Percentiles rank a stretch among this genome's conserved stretches.
Evolutionary conservation across 2,888 invertebrate species (phyloP).

Genomic region (Tanytarsus gracilentus): DNA sequence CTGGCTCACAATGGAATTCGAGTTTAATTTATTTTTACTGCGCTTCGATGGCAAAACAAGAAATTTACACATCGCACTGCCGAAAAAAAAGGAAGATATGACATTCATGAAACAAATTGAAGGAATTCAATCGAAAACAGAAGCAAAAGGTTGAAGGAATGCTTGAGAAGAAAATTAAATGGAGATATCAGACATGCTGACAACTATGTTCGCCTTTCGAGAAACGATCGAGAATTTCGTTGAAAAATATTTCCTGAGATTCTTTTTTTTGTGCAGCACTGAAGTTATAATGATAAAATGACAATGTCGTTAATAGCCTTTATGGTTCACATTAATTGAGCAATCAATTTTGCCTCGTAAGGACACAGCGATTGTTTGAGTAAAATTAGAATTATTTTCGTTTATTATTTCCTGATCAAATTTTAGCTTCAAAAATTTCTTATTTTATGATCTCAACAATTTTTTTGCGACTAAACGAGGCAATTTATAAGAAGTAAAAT

Average conservation of each 20-base stretch:
- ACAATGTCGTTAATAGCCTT: too few relatives aligned
- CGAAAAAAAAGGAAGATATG: too few relatives aligned
- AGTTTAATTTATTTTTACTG: neutral
- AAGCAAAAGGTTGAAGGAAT: neutral
- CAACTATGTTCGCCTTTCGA: neutral
- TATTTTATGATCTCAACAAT: too few relatives aligned
- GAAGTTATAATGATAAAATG: neutral
- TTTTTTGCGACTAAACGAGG: too few relatives aligned
- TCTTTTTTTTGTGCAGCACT: neutral
- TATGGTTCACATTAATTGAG: too few relatives aligned
- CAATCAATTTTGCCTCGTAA: too few relatives aligned
- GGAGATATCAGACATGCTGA: slow-evolving; percentile 23
- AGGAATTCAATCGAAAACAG: neutral
- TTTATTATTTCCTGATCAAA: too few relatives aligned
- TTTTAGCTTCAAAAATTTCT: too few relatives aligned
- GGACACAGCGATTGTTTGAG: too few relatives aligned
- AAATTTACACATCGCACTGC: neutral
- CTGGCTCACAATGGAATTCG: neutral
- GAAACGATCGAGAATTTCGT: neutral
- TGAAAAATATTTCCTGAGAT: slow-evolving; percentile 8
- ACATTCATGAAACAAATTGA: slow-evolving; percentile 24
- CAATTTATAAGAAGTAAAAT: too few relatives aligned
- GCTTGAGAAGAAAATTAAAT: neutral
- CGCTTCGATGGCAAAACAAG: neutral
- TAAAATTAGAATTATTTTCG: too few relatives aligned